Percentiles rank a stretch among this genome's conserved stretches.
phyloP scores from a whole-genome alignment of 2,888 invertebrate genomes.

The Cosmia pyralina region DNA sequence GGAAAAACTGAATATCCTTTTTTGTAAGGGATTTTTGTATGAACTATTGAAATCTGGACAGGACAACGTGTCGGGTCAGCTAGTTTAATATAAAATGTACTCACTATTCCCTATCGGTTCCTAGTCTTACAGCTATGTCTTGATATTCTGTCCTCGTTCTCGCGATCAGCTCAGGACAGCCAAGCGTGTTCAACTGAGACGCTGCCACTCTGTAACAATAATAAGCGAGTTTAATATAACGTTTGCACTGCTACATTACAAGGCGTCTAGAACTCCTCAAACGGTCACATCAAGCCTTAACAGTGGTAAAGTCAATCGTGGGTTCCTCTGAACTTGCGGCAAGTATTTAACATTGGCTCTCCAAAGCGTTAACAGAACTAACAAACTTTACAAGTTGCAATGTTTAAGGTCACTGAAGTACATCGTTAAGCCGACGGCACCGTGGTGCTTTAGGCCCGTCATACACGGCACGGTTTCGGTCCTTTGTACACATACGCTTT shows the following conservation, averaged over 20 bases:
- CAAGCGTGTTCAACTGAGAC: slow-evolving; percentile 98
- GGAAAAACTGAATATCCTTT: too few relatives aligned
- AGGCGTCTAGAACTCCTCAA: neutral
- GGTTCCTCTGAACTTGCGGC: neutral
- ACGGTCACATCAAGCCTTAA: neutral
- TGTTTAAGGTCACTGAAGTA: neutral
- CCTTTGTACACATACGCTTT: too few relatives aligned
- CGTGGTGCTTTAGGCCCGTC: neutral
- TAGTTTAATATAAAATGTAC: slow-evolving; percentile 78
- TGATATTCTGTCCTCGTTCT: slow-evolving; percentile 98
- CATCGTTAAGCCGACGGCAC: neutral
- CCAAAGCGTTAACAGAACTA: neutral
- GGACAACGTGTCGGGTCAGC: too few relatives aligned
- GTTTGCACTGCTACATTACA: neutral
- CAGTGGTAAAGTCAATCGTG: neutral
- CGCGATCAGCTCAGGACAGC: slow-evolving; percentile 98
- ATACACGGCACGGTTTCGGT: too few relatives aligned
- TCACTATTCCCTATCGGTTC: slow-evolving; percentile 98
- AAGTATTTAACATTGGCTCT: neutral
- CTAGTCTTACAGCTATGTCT: slow-evolving; percentile 98
- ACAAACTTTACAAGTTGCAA: neutral
- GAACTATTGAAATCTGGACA: too few relatives aligned
- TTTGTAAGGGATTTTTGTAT: too few relatives aligned
- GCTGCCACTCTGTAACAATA: slow-evolving; percentile 95
- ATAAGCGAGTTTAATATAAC: neutral